Evolutionary conservation across 1,140 invertebrate species (phyloP).

Genomic region (Bombus breviceps): DNA sequence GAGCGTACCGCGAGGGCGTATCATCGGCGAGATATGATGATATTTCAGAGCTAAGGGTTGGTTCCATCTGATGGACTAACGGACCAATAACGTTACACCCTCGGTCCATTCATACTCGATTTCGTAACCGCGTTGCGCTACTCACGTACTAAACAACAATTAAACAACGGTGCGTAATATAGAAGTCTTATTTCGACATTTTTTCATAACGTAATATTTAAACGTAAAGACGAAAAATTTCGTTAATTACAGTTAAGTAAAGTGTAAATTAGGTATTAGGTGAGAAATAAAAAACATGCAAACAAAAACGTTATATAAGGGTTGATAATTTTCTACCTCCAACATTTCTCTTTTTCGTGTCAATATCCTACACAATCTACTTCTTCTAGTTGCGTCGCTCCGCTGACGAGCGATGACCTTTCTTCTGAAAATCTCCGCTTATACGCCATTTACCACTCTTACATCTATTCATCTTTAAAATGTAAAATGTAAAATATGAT

Average conservation of each 20-base stretch:
- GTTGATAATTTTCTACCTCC: background rate
- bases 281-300: too few relatives aligned
- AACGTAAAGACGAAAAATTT: too few relatives aligned
- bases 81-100: conserved; percentile 72
- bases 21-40: conserved; percentile 79
- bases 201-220: background rate
- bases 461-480: background rate
- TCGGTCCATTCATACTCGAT: conserved; percentile 65
- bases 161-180: background rate
- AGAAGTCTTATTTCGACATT: background rate
- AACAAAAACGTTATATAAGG: background rate
- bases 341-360: background rate
- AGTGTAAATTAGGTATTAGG: too few relatives aligned
- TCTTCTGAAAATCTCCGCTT: too few relatives aligned
- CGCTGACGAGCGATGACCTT: too few relatives aligned
- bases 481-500: background rate
- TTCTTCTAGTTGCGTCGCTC: background rate
- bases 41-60: conserved; percentile 73
- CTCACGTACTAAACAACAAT: background rate
- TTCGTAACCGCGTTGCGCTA: conserved; percentile 64
- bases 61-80: conserved; percentile 65
- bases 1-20: conserved; percentile 77
- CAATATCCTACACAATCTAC: background rate
- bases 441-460: background rate
- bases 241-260: too few relatives aligned